Base-by-base conservation (phyloP, 2,113 vertebrate genomes). In the Cettia cetti region DNA sequence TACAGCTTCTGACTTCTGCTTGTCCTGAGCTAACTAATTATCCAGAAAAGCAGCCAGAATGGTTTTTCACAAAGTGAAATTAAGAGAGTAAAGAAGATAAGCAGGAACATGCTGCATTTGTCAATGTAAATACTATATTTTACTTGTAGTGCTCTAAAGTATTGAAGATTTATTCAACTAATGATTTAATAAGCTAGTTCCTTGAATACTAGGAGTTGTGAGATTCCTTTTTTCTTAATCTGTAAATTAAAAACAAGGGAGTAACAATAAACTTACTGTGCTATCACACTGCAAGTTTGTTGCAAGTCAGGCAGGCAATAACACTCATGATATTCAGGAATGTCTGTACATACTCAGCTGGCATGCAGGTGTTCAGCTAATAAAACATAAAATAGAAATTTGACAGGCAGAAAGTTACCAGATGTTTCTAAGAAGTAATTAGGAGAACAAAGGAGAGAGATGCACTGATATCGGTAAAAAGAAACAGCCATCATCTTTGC, bases 311-410 rank as follows among this genome's bases (percentile, higher is more conserved):
- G 63, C 52, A 74, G 71, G 78, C 63, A 82, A n/a, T 80, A 94
- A 70, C 54, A 78, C 47, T 75, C n/a, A 70, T 89, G 69, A 82
- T 92, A 64, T 42, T 71, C 56, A 95, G 81, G 64, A 94, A 93
- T 66, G 82, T 54, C 88, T 82, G 52, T 31, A 92, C 74, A 70
- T 77, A 71, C 72, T 90, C 95, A 94, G 90, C 71, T 97, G 96
- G 90, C 60, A 93, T 16, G 76, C 88, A 96, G 90, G 94, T 97
- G 94, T 83, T 82, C 4, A 3, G 66, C 47, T 90, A 92, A 94
- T 89, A 95, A 94, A 96, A 93, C n/a, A 92, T 72, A 86, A 42
- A 96, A 94, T 66, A 89, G 79, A 92, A 95, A 92, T 86, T 75
- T 87, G 88, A 75, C 65, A 70, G 53, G 52, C 35, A 94, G 66